phyloP scores from a whole-genome alignment of 2,888 invertebrate genomes.

The Argyresthia albistria region DNA sequence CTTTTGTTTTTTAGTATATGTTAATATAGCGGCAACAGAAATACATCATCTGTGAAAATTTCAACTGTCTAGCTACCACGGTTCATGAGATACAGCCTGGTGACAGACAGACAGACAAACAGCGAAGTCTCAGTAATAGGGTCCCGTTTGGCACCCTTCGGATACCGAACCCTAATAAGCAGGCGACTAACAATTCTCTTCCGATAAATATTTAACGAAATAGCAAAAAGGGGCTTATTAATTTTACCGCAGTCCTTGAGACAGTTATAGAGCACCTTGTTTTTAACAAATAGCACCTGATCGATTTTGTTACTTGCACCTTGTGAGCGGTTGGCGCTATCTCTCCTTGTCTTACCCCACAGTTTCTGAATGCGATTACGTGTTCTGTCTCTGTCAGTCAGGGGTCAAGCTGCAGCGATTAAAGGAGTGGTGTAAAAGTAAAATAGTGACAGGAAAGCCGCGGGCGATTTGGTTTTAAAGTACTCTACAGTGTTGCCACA shows the following conservation, averaged over 20 bases:
- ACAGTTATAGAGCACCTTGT: conserved; percentile 52
- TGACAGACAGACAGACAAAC: too few species aligned
- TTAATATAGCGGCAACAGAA: too few species aligned
- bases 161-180: too few species aligned
- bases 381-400: conserved; percentile 22
- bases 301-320: conserved; percentile 54
- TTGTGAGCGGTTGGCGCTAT: conserved; percentile 35
- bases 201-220: too few species aligned
- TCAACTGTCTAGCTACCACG: too few species aligned
- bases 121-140: too few species aligned
- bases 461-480: conserved; percentile 17
- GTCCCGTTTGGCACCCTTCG: too few species aligned
- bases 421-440: conserved; percentile 16
- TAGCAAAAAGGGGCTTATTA: conserved; percentile 25
- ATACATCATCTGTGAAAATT: too few species aligned
- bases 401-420: conserved; percentile 13
- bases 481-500: conserved; percentile 6
- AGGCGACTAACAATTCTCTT: too few species aligned
- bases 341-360: conserved; percentile 25
- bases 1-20: too few species aligned
- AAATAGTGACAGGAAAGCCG: conserved; percentile 17
- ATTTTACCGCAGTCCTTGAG: conserved; percentile 40
- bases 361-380: conserved; percentile 18
- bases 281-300: conserved; percentile 67
- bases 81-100: too few species aligned